Evolutionary conservation across 1,140 invertebrate genomes (phyloP), one percentile per base, ranked within the genome.

Genomic region (Nilaparvata lugens): DNA sequence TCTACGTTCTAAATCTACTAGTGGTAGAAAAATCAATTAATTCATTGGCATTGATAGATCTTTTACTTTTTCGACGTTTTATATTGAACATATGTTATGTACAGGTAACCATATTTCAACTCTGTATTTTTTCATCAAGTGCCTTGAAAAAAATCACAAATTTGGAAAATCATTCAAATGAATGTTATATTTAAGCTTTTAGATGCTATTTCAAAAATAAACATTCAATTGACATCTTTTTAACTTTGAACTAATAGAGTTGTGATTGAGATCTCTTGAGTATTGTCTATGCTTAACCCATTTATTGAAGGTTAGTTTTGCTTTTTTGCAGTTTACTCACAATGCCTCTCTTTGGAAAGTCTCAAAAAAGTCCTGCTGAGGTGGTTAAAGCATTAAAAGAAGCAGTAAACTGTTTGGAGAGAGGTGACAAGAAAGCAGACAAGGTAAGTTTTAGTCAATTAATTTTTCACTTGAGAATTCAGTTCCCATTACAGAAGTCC

Each of bases 291-390:
- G 16, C 21, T 48, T 48, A 19, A 16, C 21, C 21, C 21, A 48
- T 18, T 23, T 16, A 48, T 19, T 18, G 11, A 48, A 18, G 16
- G 45, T 19, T 48, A 19, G 16, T 48, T 19, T 19, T 5, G 1
- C 13, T 48, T 7, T 19, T 42, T 57, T 57, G 18, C 24, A 25
- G 24, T 38, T n/a, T 19, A 54, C 25, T 31, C 40, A 53, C 31
- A 71, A 95, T 97, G 92, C 93, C 93, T 78, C 83, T 97, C 70
- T 97, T 97, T 84, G 93, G 93, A 74, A 97, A 95, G 81, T 95
- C 92, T 67, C 91, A 94, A 76, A 97, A 96, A 78, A 93, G 89
- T 76, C 94, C 94, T 66, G 88, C 89, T 67, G 94, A 97, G 78
- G 84, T 97, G 70, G 91, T 97, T 35, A 94, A 94, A 76, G 91